Conservation (phyloP, 2,888 invertebrate genomes). For the Nebria brevicollis region DNA sequence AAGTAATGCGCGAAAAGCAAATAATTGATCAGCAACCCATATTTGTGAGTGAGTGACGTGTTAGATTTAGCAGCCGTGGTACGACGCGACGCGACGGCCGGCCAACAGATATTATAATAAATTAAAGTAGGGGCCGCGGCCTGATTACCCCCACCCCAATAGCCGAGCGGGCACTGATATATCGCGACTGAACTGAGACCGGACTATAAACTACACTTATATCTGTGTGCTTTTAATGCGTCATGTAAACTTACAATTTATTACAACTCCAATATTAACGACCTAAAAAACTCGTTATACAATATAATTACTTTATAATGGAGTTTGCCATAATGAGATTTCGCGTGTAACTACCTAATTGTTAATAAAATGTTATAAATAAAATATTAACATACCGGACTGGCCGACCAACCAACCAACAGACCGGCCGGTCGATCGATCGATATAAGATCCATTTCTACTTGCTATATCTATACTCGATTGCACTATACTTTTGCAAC, state of each 20-base stretch:
- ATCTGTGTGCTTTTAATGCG: constrained; percentile 57
- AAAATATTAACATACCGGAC: constrained; percentile 49
- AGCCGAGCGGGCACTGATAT: constrained; percentile 5
- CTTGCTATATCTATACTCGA: not conserved
- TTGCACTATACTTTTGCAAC: too few species aligned
- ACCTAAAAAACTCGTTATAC: constrained; percentile 53
- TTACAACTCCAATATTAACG: constrained; percentile 55
- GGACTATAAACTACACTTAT: constrained; percentile 50
- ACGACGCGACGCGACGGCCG: constrained; percentile 43
- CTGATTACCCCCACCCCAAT: constrained; percentile 50
- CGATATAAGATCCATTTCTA: constrained; percentile 35
- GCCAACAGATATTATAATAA: constrained; percentile 55
- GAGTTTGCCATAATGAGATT: constrained; percentile 53
- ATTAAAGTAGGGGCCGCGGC: constrained; percentile 50
- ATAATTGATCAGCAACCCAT: too few species aligned
- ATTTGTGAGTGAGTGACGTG: not conserved
- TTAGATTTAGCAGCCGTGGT: not conserved
- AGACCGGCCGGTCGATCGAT: constrained; percentile 8
- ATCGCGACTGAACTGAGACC: constrained; percentile 53
- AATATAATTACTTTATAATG: constrained; percentile 54
- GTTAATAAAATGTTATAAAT: constrained; percentile 51
- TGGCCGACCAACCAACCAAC: not conserved
- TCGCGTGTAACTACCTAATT: constrained; percentile 52
- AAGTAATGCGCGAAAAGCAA: too few species aligned
- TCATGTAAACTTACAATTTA: constrained; percentile 59